phyloP scores from a whole-genome alignment of 1,140 invertebrate species.

The Macrobrachium nipponense region DNA sequence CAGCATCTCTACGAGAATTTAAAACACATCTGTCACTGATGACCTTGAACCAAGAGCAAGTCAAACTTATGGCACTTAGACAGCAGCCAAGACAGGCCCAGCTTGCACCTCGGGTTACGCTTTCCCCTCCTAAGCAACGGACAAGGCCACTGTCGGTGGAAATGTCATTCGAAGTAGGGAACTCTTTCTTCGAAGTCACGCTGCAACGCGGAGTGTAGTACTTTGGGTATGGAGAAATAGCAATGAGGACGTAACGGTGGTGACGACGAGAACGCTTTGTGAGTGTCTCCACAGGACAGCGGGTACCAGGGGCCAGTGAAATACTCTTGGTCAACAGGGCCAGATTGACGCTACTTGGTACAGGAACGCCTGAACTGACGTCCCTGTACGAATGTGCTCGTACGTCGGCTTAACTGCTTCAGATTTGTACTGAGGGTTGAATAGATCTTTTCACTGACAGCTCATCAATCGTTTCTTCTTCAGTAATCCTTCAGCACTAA shows the following conservation, averaged over 20 bases:
- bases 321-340: too few species aligned
- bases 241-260: not conserved
- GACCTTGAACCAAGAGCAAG: constrained; percentile 10
- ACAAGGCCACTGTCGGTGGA: not conserved
- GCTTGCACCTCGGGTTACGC: not conserved
- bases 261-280: constrained; percentile 5
- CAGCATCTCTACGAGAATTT: not conserved
- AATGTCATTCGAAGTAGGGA: not conserved
- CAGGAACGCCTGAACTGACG: too few species aligned
- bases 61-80: not conserved
- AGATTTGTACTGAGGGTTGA: too few species aligned
- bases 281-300: not conserved
- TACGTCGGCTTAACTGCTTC: too few species aligned
- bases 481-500: too few species aligned
- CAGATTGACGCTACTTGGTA: too few species aligned
- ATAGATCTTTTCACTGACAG: too few species aligned
- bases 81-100: constrained; percentile 10
- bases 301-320: too few species aligned
- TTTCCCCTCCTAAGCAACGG: not conserved
- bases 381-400: too few species aligned
- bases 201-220: not conserved
- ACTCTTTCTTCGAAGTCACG: not conserved
- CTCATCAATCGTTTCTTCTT: too few species aligned
- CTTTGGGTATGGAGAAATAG: not conserved
- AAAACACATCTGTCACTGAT: not conserved